Evolutionary conservation across 2,113 vertebrate genomes (phyloP).

Genomic region (Paradoxurus hermaphroditus): DNA sequence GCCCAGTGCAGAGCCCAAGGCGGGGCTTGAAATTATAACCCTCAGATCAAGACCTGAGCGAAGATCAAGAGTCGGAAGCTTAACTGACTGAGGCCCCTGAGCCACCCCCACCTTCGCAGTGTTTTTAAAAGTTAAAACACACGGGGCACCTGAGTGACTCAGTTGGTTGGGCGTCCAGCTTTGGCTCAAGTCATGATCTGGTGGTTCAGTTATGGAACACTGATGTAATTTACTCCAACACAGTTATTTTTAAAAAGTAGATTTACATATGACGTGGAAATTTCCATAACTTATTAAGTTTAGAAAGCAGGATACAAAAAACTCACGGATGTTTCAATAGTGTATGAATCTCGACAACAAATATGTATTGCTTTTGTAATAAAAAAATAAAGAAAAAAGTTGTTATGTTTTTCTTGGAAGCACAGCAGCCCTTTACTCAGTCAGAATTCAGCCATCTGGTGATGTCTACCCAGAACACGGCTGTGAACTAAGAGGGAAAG

Average conservation of each 20-base stretch:
- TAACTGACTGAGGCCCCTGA: too few relatives aligned
- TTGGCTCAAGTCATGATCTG: too few relatives aligned
- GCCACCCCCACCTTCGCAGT: too few relatives aligned
- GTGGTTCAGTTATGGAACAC: neutral
- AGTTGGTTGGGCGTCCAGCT: neutral
- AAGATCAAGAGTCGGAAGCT: too few relatives aligned
- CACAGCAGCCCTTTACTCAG: neutral
- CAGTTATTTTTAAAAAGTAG: neutral
- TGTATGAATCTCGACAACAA: neutral
- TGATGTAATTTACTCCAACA: neutral
- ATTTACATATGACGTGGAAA: neutral
- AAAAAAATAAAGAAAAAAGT: neutral
- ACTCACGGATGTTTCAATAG: neutral
- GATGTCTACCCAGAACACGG: neutral
- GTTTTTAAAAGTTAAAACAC: neutral
- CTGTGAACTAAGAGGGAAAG: neutral
- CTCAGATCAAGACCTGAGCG: too few relatives aligned
- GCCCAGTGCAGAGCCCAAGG: too few relatives aligned
- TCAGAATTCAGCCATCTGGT: neutral
- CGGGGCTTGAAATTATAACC: too few relatives aligned
- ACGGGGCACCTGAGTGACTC: neutral
- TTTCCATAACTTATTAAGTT: neutral
- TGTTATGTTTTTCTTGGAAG: neutral
- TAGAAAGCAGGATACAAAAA: neutral
- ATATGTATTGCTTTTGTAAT: neutral